Conservation (phyloP, 2,797 vertebrate species). For the Phataginus tetradactyla region DNA sequence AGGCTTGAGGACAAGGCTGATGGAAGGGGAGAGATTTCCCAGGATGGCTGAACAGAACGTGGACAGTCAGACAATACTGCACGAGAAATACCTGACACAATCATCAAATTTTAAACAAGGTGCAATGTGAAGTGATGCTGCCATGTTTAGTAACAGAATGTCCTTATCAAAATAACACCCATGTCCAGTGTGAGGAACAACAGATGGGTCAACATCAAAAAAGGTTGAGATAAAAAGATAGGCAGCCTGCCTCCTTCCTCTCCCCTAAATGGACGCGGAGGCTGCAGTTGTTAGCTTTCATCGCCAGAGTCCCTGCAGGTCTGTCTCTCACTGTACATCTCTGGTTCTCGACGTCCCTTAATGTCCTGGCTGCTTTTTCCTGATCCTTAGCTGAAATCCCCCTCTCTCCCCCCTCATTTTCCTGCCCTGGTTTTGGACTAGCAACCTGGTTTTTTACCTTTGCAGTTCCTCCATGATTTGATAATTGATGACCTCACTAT, state of each 20-base stretch:
- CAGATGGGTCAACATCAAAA: neutral
- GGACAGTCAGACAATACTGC: neutral
- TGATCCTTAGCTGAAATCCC: neutral
- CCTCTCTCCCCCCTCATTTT: neutral
- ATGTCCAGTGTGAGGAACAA: neutral
- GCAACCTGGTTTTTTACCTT: neutral
- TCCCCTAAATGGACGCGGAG: neutral
- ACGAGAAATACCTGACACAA: neutral
- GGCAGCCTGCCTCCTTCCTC: neutral
- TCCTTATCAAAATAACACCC: neutral
- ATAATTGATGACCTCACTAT: neutral
- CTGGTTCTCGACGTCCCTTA: neutral
- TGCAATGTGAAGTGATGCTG: neutral
- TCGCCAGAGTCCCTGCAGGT: neutral
- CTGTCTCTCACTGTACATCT: neutral
- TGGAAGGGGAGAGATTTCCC: neutral
- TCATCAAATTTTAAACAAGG: neutral
- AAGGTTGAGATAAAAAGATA: neutral
- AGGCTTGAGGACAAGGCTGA: neutral
- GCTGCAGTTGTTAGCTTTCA: neutral
- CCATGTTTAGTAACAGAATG: neutral
- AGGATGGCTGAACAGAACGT: neutral
- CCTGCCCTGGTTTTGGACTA: neutral
- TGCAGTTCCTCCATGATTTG: neutral
- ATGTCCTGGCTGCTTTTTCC: neutral